Evolutionary conservation across 2,888 invertebrate species (phyloP), one percentile per base, ranked within the genome.

Genomic region (Epinotia demarniana): DNA sequence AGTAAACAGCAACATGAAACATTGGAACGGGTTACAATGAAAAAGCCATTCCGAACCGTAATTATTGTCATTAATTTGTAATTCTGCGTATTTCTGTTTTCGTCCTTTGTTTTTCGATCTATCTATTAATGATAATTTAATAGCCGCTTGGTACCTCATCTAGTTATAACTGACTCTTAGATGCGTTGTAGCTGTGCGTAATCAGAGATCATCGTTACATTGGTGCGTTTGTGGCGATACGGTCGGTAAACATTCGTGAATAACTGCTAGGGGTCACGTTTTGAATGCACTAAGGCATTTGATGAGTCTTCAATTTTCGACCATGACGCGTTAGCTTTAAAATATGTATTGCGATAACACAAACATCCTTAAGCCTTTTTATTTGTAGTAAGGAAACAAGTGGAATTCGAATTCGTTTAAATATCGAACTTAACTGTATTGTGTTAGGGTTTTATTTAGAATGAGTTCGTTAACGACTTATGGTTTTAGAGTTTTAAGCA

Each of bases 11-110:
- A 63, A 74, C 63, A 9, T 18, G 46, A 43, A 61, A n/a, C 39
- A 19, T 23, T 55, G 49, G 19, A 66, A 49, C 33, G 33, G 53
- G n/a, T 53, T n/a, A 53, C 53, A 53, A 53, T 53, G 16, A n/a
- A 13, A 16, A 6, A 18, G 63, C 57, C 63, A 46, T 73, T 69
- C 1, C 23, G 6, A 0, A 53, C 69, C 58, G 53, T 23, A 64
- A 70, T 75, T 75, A 75, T 64, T 39, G 70, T 70, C 63, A 75
- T 70, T 70, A 70, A 68, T 73, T 61, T 60, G 73, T 68, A 61
- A 73, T 73, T 27, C 23, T 73, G 49, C 49, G 64, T 39, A 74
- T 18, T 70, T 66, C 43, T 19, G 23, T 18, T 70, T 66, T 27
- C 16, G n/a, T 58, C 68, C 64, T 39, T 70, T 64, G 74, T 70